phyloP scores from a whole-genome alignment of 1,140 invertebrate genomes.

The Aphis craccivora region DNA sequence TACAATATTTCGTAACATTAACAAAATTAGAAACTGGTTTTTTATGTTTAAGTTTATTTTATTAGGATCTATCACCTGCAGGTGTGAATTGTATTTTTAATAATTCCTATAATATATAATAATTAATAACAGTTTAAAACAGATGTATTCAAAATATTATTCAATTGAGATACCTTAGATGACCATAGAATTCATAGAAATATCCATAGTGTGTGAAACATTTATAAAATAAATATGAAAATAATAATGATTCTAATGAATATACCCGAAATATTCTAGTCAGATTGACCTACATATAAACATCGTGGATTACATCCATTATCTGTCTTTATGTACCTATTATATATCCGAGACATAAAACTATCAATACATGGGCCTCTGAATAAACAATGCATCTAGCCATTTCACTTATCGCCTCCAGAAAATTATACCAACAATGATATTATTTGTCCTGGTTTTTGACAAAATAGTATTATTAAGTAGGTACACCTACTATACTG shows the following conservation, averaged over 20 bases:
- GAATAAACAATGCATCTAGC: conserved; percentile 26
- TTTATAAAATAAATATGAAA: conserved; percentile 20
- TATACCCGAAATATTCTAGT: neutral
- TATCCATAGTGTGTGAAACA: neutral
- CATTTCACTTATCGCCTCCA: neutral
- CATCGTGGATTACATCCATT: neutral
- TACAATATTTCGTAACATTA: neutral
- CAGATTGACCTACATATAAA: neutral
- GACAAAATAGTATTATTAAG: neutral
- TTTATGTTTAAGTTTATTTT: neutral
- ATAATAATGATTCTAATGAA: neutral
- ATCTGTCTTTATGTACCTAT: neutral
- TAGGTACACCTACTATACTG: neutral
- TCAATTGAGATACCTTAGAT: neutral
- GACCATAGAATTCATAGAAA: neutral
- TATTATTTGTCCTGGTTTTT: conserved; percentile 31
- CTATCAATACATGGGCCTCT: neutral
- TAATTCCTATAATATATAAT: neutral
- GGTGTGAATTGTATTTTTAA: conserved; percentile 4
- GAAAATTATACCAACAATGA: conserved; percentile 37
- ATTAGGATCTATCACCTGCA: neutral
- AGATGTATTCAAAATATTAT: neutral
- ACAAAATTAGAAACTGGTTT: conserved; percentile 11
- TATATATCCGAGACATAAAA: neutral
- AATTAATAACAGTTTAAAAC: neutral